These are phyloP conservation scores for Tragopan temminckii DNA, from an alignment of 2,797 vertebrate species.

Conservation along the genomic window DNA sequence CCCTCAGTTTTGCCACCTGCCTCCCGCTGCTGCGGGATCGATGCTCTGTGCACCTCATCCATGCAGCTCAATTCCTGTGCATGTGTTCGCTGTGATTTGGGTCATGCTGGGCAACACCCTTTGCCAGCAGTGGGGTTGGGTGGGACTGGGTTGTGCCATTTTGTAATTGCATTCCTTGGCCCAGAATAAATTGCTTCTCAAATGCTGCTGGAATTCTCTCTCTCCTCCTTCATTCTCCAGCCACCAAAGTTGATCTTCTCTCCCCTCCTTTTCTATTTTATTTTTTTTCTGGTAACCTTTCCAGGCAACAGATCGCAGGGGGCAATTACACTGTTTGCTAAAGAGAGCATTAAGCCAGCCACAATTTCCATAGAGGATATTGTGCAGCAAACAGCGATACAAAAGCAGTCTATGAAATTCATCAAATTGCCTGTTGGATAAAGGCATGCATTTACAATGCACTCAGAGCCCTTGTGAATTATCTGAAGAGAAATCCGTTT, in stretches of 20 bases:
- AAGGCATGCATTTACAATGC: conserved; percentile 49
- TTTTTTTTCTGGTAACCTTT: conserved; percentile 20
- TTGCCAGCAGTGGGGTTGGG: fast-evolving
- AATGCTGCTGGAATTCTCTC: not conserved
- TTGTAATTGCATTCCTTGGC: not conserved
- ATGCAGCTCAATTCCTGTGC: not conserved
- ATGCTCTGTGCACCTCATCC: not conserved
- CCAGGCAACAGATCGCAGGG: conserved; percentile 23
- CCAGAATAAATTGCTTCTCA: not conserved
- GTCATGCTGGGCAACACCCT: not conserved
- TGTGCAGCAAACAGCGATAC: conserved; percentile 48
- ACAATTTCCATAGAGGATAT: conserved; percentile 13
- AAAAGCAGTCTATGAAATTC: conserved; percentile 53
- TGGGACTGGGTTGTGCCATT: not conserved
- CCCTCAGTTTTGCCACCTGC: fast-evolving
- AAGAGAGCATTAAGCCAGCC: conserved; percentile 46
- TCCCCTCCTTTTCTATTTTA: not conserved
- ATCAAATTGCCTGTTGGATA: conserved; percentile 62
- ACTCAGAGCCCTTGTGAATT: conserved; percentile 35
- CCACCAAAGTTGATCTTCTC: not conserved
- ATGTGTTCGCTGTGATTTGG: fast-evolving
- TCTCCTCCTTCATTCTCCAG: not conserved
- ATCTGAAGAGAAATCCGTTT: conserved; percentile 59
- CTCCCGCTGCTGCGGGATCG: fast-evolving
- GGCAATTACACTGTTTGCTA: conserved; percentile 40